Conservation (phyloP, 1,140 invertebrate species). For the Sycophila sp. region DNA sequence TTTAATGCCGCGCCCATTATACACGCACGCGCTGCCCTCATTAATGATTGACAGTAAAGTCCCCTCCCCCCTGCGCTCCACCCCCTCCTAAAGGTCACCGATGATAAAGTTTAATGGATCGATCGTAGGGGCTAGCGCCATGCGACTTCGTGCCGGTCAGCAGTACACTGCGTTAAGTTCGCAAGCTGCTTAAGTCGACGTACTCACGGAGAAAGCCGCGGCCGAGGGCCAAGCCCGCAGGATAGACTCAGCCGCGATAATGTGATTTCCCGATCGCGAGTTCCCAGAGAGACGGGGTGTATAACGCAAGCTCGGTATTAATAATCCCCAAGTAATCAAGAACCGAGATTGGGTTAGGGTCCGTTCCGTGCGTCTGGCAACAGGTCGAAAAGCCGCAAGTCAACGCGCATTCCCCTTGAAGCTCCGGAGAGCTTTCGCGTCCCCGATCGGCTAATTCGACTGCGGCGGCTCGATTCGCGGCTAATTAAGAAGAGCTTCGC, state of each 20-base stretch:
- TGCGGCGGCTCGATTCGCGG: neutral
- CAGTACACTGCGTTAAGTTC: constrained; percentile 6
- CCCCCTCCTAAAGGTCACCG: neutral
- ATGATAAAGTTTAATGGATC: constrained; percentile 33
- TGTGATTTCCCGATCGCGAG: constrained; percentile 27
- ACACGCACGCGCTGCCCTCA: neutral
- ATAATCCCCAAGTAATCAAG: constrained; percentile 34
- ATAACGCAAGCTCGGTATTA: constrained; percentile 17
- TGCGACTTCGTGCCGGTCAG: constrained; percentile 1
- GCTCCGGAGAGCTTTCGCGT: neutral
- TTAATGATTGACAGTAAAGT: constrained; percentile 19
- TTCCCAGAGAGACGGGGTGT: too few species aligned
- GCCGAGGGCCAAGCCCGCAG: neutral
- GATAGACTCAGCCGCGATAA: constrained; percentile 28
- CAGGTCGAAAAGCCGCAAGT: constrained; percentile 23
- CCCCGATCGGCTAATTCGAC: too few species aligned
- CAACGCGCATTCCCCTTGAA: constrained; percentile 11
- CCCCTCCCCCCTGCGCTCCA: neutral
- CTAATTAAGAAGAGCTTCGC: neutral
- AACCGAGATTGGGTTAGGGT: constrained; percentile 26
- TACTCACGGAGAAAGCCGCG: neutral
- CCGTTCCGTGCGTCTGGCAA: constrained; percentile 17
- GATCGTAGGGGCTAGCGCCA: neutral
- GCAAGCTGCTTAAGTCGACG: constrained; percentile 15
- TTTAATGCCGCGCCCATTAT: constrained; percentile 2